Evolutionary conservation across 2,113 vertebrate species (phyloP).

Genomic region (Rhinopomastus cyanomelas): DNA sequence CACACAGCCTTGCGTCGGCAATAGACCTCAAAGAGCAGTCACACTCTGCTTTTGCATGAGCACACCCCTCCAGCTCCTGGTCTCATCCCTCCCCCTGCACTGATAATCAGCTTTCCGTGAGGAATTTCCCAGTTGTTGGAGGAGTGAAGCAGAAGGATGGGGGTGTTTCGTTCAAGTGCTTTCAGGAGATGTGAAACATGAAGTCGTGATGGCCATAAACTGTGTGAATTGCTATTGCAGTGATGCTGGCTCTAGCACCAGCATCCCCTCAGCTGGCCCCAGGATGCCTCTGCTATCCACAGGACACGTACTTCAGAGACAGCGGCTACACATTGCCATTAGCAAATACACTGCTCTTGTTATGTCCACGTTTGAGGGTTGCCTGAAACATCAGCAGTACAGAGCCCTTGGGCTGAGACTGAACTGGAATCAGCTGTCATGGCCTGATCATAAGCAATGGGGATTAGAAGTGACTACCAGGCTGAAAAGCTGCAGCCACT

Average conservation of each 20-base stretch:
- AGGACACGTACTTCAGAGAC: slow-evolving; percentile 29
- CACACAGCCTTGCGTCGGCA: background rate
- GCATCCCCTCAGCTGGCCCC: slow-evolving; percentile 10
- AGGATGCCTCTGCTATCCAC: slow-evolving; percentile 17
- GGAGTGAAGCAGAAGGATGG: background rate
- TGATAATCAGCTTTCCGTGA: background rate
- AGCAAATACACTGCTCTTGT: slow-evolving; percentile 2
- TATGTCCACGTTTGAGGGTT: background rate
- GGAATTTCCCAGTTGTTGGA: background rate
- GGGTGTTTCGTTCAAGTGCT: background rate
- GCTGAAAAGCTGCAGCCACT: background rate
- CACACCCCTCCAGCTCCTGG: background rate
- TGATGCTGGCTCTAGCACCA: background rate
- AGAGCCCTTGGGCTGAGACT: slow-evolving; percentile 6
- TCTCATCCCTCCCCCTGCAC: background rate
- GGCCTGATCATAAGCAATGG: background rate
- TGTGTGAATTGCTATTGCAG: background rate
- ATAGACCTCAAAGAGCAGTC: background rate
- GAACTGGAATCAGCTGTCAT: slow-evolving; percentile 3
- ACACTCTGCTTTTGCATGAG: background rate
- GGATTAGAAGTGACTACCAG: slow-evolving; percentile 27
- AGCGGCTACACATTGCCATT: background rate
- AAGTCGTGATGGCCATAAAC: background rate
- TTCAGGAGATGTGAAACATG: background rate
- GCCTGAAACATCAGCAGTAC: background rate